phyloP scores from a whole-genome alignment of 2,888 invertebrate genomes.

The Yponomeuta sedellus region DNA sequence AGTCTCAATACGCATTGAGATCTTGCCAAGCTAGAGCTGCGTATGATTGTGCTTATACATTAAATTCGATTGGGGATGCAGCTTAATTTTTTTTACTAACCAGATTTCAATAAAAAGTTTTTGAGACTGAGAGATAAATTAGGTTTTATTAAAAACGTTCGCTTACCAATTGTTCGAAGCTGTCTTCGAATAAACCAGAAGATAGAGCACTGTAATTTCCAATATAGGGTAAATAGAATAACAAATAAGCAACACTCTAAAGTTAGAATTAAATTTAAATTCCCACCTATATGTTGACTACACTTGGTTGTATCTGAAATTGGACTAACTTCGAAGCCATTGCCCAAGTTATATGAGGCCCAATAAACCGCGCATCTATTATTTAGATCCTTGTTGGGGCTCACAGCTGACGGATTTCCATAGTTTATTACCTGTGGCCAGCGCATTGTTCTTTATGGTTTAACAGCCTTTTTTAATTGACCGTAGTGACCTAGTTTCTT shows the following conservation, averaged over 20 bases:
- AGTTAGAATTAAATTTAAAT: background rate
- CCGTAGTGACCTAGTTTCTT: constrained; percentile 56
- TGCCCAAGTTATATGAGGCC: constrained; percentile 67
- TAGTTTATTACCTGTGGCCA: constrained; percentile 39
- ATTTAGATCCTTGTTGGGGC: constrained; percentile 44
- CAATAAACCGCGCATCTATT: constrained; percentile 74
- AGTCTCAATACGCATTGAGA: too few species aligned
- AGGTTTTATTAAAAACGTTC: too few species aligned
- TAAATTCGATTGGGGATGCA: too few species aligned
- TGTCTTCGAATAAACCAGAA: too few species aligned
- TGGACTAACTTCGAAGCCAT: constrained; percentile 56
- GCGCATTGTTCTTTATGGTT: constrained; percentile 33
- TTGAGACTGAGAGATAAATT: too few species aligned
- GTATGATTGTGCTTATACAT: too few species aligned
- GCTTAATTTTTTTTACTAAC: too few species aligned
- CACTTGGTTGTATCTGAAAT: constrained; percentile 67
- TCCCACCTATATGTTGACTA: constrained; percentile 40
- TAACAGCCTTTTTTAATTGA: constrained; percentile 33
- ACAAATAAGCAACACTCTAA: background rate
- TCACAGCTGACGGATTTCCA: constrained; percentile 65
- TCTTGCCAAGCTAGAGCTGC: too few species aligned
- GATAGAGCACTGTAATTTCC: too few species aligned
- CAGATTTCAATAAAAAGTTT: too few species aligned
- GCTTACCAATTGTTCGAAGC: too few species aligned
- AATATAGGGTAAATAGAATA: too few species aligned